Evolutionary conservation across 1,140 invertebrate genomes (phyloP).

Genomic region (Orchestia grillus): DNA sequence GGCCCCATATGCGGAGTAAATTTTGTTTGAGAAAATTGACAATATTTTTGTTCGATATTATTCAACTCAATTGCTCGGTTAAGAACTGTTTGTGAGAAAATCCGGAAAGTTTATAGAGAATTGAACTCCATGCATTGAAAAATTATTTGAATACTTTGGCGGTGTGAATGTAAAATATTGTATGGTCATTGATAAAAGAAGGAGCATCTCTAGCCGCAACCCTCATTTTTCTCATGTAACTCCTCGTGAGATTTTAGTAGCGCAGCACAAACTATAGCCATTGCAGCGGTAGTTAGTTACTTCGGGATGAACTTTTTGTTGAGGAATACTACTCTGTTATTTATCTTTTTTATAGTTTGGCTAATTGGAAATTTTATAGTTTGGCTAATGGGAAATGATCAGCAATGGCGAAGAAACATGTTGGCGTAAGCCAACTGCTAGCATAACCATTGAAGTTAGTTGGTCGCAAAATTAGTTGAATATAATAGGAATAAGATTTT

Average conservation of each 20-base stretch:
- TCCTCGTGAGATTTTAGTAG: neutral
- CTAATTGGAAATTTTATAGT: neutral
- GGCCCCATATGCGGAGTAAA: too few species aligned
- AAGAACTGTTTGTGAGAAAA: too few species aligned
- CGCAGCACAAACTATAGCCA: neutral
- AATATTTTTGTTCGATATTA: too few species aligned
- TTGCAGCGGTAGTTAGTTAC: neutral
- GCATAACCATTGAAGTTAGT: neutral
- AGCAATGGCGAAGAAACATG: too few species aligned
- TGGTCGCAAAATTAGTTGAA: neutral
- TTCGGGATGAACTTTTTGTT: too few species aligned
- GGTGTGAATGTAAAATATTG: neutral
- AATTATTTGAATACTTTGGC: neutral
- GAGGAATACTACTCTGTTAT: neutral
- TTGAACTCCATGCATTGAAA: too few species aligned
- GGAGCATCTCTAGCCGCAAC: neutral
- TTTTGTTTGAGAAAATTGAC: too few species aligned
- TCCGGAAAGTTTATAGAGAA: too few species aligned
- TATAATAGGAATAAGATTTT: neutral
- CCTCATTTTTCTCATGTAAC: neutral
- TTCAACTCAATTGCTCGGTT: too few species aligned
- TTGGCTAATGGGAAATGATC: too few species aligned
- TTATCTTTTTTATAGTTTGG: neutral
- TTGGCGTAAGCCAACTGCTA: neutral
- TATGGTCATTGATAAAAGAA: neutral